phyloP scores from a whole-genome alignment of 2,797 vertebrate species.

The Pseudopleuronectes americanus region DNA sequence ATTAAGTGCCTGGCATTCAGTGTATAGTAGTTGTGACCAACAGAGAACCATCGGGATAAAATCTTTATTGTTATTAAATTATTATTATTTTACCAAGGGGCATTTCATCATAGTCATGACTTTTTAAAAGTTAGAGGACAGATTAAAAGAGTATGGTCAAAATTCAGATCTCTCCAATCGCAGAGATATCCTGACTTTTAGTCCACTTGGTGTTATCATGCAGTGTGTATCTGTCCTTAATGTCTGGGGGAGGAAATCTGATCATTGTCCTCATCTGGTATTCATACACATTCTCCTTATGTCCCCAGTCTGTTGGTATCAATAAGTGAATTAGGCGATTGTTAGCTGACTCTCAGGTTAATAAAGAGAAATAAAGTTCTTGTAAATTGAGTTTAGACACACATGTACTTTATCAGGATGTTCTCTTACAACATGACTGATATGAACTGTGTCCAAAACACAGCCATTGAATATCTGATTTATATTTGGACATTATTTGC shows the following conservation, averaged over 20 bases:
- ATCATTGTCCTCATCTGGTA: neutral
- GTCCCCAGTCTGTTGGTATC: neutral
- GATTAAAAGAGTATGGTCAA: neutral
- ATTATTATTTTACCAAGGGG: neutral
- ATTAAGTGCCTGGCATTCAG: neutral
- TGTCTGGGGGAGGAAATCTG: neutral
- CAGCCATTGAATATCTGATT: conserved; percentile 45
- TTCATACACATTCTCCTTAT: neutral
- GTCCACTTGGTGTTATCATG: neutral
- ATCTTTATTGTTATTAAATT: no score
- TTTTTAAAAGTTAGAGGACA: neutral
- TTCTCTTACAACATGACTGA: conserved; percentile 28
- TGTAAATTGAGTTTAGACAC: conserved; percentile 33
- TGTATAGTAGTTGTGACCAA: neutral
- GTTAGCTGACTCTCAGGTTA: no score
- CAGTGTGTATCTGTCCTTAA: neutral
- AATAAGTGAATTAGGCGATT: neutral
- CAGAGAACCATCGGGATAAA: no score
- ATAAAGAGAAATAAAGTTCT: neutral
- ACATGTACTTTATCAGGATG: conserved; percentile 28
- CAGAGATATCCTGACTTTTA: neutral
- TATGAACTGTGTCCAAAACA: conserved; percentile 35
- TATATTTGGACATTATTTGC: conserved; percentile 61
- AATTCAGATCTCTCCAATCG: neutral
- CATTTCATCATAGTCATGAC: no score